Base-by-base conservation (phyloP, 1,140 invertebrate genomes). In the Cecropterus lyciades region DNA sequence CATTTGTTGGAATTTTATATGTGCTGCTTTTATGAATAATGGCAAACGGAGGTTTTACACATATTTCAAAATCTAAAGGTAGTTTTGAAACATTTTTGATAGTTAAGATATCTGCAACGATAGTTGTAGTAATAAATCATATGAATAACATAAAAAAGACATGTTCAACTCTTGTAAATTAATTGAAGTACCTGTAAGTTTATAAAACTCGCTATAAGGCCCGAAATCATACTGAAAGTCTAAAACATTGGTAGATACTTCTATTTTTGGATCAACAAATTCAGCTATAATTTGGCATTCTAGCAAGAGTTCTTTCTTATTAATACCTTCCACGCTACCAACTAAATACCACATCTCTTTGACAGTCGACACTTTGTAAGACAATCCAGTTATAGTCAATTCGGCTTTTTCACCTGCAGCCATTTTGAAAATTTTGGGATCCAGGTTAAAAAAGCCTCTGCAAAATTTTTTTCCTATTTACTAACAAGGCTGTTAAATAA, bases 191-290 rank as follows among this genome's bases (percentile, higher is more conserved):
- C 89, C 89, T 75, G 87, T 90, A 37, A 92, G 70, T 74, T 87
- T 90, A 65, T 92, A 92, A 68, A 70, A 87, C 76, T 92, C 87
- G 60, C 80, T 90, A 30, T 90, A 92, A 7, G 89, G 87, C 1
- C 87, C 85, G 70, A 77, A 85, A 64, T 92, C 87, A 72, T 85
- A 92, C 55, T 78, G 84, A 69, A 89, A 84, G 5, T 89, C 84
- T 48, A 92, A 46, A 8, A 78, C 20, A 17, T 71, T 46, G 1
- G 85, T 64, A 3, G 87, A 90, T 10, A 90, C 11, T 73, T 88
- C 84, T 59, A 92, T 85, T 80, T 85, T 90, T 13, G 89, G 89
- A 79, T 92, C 89, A 0, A 90, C 87, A 65, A 92, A 92, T 69
- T 89, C 87, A 0, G 81, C 87, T 16, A 69, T 62, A 33, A 92